Conservation (phyloP, 2,888 invertebrate species). For the Lacanobia wlatinum region DNA sequence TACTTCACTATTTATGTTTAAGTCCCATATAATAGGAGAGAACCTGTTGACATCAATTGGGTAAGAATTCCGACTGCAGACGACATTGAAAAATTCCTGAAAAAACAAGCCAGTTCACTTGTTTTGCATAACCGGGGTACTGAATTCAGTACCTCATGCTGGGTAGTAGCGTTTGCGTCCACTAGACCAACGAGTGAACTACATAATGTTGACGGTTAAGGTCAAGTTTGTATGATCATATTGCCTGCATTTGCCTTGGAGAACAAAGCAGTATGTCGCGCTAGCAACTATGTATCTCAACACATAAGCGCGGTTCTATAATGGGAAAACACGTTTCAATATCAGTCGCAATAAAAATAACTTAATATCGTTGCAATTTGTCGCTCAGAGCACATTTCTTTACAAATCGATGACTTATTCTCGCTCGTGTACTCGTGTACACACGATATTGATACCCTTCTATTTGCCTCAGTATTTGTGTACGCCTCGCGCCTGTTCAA, state of each 20-base stretch:
- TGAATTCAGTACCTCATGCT: neutral
- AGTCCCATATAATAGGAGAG: no score
- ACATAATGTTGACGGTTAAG: neutral
- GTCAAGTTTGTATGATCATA: neutral
- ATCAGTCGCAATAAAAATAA: conserved; percentile 26
- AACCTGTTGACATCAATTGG: no score
- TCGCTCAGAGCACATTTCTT: conserved; percentile 17
- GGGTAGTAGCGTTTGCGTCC: neutral
- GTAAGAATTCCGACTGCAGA: neutral
- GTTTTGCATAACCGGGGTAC: neutral
- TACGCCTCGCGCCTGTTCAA: neutral
- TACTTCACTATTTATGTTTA: no score
- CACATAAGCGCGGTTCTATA: neutral
- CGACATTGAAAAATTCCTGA: no score
- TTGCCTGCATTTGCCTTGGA: neutral
- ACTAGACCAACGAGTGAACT: neutral
- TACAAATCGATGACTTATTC: conserved; percentile 47
- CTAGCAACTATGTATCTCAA: no score
- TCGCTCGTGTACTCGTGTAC: conserved; percentile 22
- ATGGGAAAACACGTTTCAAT: conserved; percentile 9
- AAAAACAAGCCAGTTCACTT: no score
- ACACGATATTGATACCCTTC: conserved; percentile 42
- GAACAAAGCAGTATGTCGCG: neutral
- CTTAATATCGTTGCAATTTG: conserved; percentile 35
- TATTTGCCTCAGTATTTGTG: conserved; percentile 28